Evolutionary conservation across 2,797 vertebrate species (phyloP).

Genomic region (Poeciliopsis paucimaculata): DNA sequence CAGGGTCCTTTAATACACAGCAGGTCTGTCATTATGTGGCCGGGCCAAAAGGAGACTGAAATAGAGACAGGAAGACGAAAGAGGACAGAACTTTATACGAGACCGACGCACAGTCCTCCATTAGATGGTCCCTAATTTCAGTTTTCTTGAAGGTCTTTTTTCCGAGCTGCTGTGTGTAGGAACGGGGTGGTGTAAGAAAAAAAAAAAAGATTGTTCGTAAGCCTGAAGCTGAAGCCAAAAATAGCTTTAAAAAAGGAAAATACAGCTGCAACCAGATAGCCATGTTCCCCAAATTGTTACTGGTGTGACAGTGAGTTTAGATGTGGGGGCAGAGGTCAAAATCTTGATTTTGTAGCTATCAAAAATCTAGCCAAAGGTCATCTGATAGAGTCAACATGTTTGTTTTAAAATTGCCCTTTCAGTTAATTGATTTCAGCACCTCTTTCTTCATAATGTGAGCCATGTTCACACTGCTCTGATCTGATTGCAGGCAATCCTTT

Average conservation of each 20-base stretch:
- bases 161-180: conserved; percentile 4
- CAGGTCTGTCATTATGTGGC: conserved; percentile 83
- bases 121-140: not conserved
- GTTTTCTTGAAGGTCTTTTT: conserved; percentile 11
- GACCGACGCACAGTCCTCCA: conserved; percentile 12
- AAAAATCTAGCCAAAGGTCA: not conserved
- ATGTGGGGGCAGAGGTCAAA: not conserved
- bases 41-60: conserved; percentile 58
- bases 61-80: conserved; percentile 52
- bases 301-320: not conserved
- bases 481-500: not conserved
- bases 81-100: conserved; percentile 19
- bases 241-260: not conserved
- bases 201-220: not conserved
- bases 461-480: not conserved
- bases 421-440: not conserved
- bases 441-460: not conserved
- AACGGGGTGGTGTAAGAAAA: not conserved
- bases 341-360: no score
- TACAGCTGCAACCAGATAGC: not conserved
- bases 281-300: not conserved
- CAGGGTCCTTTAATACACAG: conserved; percentile 64
- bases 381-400: not conserved
- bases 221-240: not conserved
- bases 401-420: not conserved